Base-by-base conservation (phyloP, 1,140 invertebrate genomes). In the Apis dorsata region DNA sequence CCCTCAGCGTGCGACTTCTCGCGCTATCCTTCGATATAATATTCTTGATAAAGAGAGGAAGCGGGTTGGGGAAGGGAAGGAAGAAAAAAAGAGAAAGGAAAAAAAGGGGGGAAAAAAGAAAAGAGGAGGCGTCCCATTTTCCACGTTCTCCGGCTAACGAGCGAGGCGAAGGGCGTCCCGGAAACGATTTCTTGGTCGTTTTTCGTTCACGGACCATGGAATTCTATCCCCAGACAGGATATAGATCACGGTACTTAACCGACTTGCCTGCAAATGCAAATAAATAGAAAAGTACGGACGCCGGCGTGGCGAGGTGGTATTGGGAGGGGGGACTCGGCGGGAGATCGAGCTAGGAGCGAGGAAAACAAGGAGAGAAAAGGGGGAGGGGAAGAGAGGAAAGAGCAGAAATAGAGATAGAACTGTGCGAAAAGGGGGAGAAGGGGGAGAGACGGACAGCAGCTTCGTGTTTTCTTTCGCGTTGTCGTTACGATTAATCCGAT, bases 401-500 rank as follows among this genome's bases (percentile, higher is more conserved):
- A 63, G 28, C 10, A 12, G 15, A 49, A 66, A 8, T 28, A 63
- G 24, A 15, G 34, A 44, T 44, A 44, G 34, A 44, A 44, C 4
- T 44, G 34, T 44, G 34, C 34, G 34, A 44, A 44, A 44, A 44
- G 5, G 34, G 34, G 34, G 34, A 1, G 28, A 34, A 34, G 28
- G 10, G 19, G 13, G 24, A 66, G 11, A 63, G 60, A 63, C 34
- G 3, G 24, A 15, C 12, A 49, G 19, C 17, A 77, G 24, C 34
- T 59, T 62, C 65, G 65, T 65, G 57, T 69, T 69, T 82, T 28
- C 65, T 59, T 68, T 51, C 62, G 2, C 24, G 65, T 57, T 70
- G 65, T 82, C 55, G 74, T 82, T 70, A 62, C 73, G 80, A 77
- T 69, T 82, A 82, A 82, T 82, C 80, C 65, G 7, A 55, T 63